These are phyloP conservation scores for Neoniphon sammara DNA, from an alignment of 2,797 vertebrate genomes.

Conservation along the genomic window DNA sequence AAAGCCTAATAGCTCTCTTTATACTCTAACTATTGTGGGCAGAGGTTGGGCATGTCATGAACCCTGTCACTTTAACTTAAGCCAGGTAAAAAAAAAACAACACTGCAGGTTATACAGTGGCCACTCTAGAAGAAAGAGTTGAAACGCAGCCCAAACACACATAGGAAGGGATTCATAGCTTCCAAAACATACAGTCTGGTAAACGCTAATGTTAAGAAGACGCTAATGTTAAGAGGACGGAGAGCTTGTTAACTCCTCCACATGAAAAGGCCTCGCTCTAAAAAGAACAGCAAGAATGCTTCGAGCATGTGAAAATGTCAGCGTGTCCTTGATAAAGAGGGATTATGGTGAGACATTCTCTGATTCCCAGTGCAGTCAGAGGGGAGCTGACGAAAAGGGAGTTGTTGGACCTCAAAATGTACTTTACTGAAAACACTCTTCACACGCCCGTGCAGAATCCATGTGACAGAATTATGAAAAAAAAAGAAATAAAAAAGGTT, in stretches of 20 bases:
- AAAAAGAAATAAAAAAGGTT: slow-evolving; percentile 55
- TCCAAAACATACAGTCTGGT: slow-evolving; percentile 9
- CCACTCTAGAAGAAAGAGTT: slow-evolving; percentile 3
- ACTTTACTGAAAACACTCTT: slow-evolving; percentile 60
- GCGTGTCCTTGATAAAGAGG: slow-evolving; percentile 60
- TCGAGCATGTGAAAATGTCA: slow-evolving; percentile 59
- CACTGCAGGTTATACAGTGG: slow-evolving; percentile 9
- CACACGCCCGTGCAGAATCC: slow-evolving; percentile 49
- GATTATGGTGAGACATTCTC: slow-evolving; percentile 47
- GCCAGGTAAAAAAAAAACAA: slow-evolving; percentile 40
- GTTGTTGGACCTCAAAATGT: slow-evolving; percentile 55
- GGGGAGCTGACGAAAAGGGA: slow-evolving; percentile 59
- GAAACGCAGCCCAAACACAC: slow-evolving; percentile 18
- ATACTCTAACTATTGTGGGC: slow-evolving; percentile 45
- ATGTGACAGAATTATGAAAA: slow-evolving; percentile 58
- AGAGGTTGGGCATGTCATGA: slow-evolving; percentile 58
- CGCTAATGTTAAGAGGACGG: slow-evolving; percentile 3
- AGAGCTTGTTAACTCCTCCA: slow-evolving; percentile 16
- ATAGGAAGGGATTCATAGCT: neutral
- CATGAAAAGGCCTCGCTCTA: slow-evolving; percentile 11
- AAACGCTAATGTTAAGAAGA: slow-evolving; percentile 7
- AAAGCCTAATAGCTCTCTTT: slow-evolving; percentile 69
- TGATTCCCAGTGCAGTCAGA: slow-evolving; percentile 44
- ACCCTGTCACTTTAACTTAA: slow-evolving; percentile 58
- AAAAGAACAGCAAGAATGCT: slow-evolving; percentile 24